These are phyloP conservation scores for Phrynocephalus versicolor DNA, from an alignment of 2,113 vertebrate species.

Conservation along the genomic window DNA sequence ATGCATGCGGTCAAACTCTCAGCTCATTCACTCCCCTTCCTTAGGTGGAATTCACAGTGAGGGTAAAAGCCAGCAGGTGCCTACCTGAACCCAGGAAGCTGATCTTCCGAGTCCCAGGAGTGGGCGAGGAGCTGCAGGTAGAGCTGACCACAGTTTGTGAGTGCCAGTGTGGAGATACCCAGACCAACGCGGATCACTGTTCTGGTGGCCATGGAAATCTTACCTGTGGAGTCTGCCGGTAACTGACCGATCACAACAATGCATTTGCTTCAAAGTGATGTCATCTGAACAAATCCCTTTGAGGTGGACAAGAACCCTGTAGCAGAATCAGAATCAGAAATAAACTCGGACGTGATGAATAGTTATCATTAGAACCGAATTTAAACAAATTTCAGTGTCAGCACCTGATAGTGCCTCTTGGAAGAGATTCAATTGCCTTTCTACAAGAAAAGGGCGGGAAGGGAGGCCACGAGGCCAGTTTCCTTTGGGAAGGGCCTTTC, in stretches of 20 bases:
- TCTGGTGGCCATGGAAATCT: conserved; percentile 64
- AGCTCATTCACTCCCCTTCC: neutral
- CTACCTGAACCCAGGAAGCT: conserved; percentile 51
- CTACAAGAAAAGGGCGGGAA: neutral
- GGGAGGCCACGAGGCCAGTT: neutral
- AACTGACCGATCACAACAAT: conserved; percentile 5
- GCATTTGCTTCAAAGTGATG: neutral
- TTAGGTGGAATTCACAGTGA: conserved; percentile 77
- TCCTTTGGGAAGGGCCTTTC: neutral
- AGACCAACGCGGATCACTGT: conserved; percentile 65
- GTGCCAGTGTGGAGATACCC: conserved; percentile 68
- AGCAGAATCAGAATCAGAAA: neutral
- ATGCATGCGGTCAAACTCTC: neutral
- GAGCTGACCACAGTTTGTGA: conserved; percentile 70
- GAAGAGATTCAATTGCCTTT: neutral
- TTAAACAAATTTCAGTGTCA: neutral
- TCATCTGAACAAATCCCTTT: neutral
- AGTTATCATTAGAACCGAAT: neutral
- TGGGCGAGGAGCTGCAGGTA: conserved; percentile 74
- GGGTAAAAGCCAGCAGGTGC: conserved; percentile 64
- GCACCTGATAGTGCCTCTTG: neutral
- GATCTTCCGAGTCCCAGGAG: conserved; percentile 73
- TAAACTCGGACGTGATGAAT: neutral
- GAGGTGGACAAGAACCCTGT: neutral
- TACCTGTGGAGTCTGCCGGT: conserved; percentile 80